These are phyloP conservation scores for Cuculus canorus DNA, from an alignment of 2,797 vertebrate genomes.

Conservation along the genomic window DNA sequence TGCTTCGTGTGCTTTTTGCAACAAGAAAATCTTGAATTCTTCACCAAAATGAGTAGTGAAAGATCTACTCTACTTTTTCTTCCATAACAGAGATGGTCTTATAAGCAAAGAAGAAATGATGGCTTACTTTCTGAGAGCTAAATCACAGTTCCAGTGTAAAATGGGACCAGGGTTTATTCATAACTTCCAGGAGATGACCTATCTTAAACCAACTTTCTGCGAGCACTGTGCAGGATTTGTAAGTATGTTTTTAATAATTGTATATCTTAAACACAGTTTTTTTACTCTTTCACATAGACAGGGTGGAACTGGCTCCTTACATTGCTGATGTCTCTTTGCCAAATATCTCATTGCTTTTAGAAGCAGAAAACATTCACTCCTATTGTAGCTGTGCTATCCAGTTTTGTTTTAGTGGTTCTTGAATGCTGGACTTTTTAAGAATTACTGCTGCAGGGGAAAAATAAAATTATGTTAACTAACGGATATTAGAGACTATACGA, in stretches of 20 bases:
- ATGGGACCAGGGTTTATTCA: conserved; percentile 97
- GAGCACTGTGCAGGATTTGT: conserved; percentile 99
- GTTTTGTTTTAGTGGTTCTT: background rate
- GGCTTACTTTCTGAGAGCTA: conserved; percentile 94
- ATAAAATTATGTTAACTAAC: background rate
- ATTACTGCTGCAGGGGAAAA: background rate
- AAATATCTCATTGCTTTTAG: background rate
- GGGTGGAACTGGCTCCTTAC: background rate
- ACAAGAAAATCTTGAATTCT: background rate
- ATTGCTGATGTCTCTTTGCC: background rate
- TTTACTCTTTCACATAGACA: background rate
- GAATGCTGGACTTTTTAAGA: background rate
- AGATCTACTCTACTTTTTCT: background rate
- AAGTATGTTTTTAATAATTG: conserved; percentile 74
- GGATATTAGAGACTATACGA: background rate
- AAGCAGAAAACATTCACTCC: background rate
- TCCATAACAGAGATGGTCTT: conserved; percentile 86
- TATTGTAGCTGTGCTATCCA: background rate
- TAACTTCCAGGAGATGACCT: conserved; percentile 96
- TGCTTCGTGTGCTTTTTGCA: background rate
- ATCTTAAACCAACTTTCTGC: conserved; percentile 97
- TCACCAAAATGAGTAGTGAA: background rate
- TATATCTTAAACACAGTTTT: background rate
- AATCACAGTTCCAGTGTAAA: conserved; percentile 93
- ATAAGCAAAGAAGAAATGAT: conserved; percentile 99